These are phyloP conservation scores for Campylomormyrus tamandua DNA, from an alignment of 2,113 vertebrate species.

Conservation along the genomic window DNA sequence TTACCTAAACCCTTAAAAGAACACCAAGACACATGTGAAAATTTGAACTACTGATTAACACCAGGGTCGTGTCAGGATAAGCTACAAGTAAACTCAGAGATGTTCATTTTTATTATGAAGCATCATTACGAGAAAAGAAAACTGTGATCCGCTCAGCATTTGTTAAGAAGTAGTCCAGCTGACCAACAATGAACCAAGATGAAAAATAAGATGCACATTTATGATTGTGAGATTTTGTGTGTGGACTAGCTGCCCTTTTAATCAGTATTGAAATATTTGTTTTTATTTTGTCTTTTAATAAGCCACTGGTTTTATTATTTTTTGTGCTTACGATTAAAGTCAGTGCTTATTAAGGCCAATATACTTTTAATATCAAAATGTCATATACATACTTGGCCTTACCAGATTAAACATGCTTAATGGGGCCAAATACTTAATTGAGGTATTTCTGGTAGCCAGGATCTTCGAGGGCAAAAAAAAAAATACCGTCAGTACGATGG, in stretches of 20 bases:
- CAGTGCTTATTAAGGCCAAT: neutral
- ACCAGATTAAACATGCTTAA: neutral
- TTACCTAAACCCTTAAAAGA: neutral
- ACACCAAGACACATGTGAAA: constrained; percentile 6
- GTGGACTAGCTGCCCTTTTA: constrained; percentile 25
- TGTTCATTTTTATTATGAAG: neutral
- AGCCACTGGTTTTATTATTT: constrained; percentile 14
- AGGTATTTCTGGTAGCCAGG: constrained; percentile 2
- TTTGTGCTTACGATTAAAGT: neutral
- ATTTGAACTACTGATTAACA: constrained; percentile 39
- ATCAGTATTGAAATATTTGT: constrained; percentile 30
- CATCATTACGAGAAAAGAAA: neutral
- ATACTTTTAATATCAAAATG: constrained; percentile 10
- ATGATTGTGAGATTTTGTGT: neutral
- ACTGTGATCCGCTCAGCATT: constrained; percentile 30
- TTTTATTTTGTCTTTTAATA: constrained; percentile 19
- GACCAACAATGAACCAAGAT: neutral
- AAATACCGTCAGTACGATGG: neutral
- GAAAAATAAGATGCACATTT: constrained; percentile 25
- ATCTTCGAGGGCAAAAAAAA: neutral
- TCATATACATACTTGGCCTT: neutral
- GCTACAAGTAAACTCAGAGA: constrained; percentile 27
- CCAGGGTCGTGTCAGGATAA: constrained; percentile 34
- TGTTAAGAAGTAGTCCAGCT: neutral
- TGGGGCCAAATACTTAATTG: constrained; percentile 14